Evolutionary conservation across 2,888 invertebrate species (phyloP).

Genomic region (Machimus atricapillus): DNA sequence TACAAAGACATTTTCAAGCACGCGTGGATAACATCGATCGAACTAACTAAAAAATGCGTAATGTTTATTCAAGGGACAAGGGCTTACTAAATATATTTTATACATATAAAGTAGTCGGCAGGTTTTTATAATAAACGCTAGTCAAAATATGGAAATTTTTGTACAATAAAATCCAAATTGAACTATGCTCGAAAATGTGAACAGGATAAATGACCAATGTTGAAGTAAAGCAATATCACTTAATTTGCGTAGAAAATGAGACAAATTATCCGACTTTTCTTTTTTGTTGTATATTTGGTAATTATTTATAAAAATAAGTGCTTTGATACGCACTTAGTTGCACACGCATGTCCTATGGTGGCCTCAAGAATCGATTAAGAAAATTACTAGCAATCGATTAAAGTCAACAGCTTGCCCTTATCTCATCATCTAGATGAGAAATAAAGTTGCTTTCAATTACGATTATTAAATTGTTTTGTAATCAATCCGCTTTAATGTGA

Average conservation of each 20-base stretch:
- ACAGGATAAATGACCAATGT: neutral
- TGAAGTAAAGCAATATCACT: neutral
- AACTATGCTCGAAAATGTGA: neutral
- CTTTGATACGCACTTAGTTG: neutral
- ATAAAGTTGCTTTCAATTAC: constrained; percentile 41
- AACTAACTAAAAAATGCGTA: too few species aligned
- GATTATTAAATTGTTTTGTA: constrained; percentile 37
- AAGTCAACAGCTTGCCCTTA: constrained; percentile 8
- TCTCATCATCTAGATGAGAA: constrained; percentile 32
- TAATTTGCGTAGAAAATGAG: neutral
- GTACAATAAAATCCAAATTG: too few species aligned
- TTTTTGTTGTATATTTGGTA: neutral
- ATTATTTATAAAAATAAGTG: neutral
- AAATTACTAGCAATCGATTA: constrained; percentile 29
- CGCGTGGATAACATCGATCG: too few species aligned
- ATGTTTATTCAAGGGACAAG: too few species aligned
- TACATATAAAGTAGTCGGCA: too few species aligned
- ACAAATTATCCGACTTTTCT: neutral
- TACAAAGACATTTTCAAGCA: too few species aligned
- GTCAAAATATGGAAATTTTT: neutral
- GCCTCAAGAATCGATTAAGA: neutral
- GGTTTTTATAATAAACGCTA: too few species aligned
- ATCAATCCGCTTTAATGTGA: constrained; percentile 35
- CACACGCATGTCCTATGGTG: neutral
- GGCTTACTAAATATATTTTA: too few species aligned